Conservation (phyloP, 2,113 vertebrate species). For the Charadrius vociferus region DNA sequence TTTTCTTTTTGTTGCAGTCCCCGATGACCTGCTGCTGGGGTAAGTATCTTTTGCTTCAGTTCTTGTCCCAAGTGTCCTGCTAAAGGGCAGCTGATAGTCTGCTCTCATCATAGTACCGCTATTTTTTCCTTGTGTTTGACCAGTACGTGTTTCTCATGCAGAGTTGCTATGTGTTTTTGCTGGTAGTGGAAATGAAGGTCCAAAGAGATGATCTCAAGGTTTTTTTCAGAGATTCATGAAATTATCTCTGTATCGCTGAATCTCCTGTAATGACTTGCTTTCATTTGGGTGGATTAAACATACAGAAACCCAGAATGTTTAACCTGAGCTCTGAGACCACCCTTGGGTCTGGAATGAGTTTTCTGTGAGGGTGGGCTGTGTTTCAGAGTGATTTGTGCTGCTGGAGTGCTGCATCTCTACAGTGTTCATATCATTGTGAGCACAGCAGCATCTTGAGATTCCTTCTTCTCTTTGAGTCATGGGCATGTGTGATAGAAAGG, state of each 20-base stretch:
- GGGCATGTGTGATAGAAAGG: not conserved
- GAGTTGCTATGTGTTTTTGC: not conserved
- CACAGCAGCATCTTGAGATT: not conserved
- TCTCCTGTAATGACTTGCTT: not conserved
- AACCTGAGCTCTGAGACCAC: not conserved
- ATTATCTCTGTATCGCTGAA: not conserved
- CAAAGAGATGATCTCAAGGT: not conserved
- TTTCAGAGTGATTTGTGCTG: not conserved
- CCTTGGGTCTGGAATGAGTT: not conserved
- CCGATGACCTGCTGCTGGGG: conserved; percentile 90
- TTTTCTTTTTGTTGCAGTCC: conserved; percentile 81
- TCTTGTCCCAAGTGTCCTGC: not conserved
- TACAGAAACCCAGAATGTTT: not conserved
- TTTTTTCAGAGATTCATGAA: not conserved
- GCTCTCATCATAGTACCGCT: not conserved
- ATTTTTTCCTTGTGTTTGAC: not conserved
- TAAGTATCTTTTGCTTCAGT: conserved; percentile 76
- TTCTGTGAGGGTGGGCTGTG: not conserved
- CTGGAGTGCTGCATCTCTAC: not conserved
- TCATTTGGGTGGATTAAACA: not conserved
- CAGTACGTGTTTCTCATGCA: not conserved
- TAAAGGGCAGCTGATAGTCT: not conserved
- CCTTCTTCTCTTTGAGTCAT: not conserved
- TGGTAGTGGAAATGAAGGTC: not conserved
- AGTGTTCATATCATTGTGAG: not conserved